Base-by-base conservation (phyloP, 2,113 vertebrate genomes). In the Aix galericulata region DNA sequence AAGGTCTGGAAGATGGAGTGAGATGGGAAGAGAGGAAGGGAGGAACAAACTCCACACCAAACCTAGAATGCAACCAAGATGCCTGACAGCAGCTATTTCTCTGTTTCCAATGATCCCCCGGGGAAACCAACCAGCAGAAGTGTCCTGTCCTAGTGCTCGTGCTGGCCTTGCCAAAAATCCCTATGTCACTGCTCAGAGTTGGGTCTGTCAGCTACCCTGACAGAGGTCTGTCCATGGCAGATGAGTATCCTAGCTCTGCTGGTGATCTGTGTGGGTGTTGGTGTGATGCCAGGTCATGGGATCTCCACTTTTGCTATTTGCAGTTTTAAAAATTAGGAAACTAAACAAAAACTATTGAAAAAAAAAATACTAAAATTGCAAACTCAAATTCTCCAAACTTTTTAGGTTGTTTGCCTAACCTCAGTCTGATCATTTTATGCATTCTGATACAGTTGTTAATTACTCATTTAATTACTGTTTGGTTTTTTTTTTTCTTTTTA, bases 401-500 rank as follows among this genome's bases (percentile, higher is more conserved):
- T 96, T 73, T n/a, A 59, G 50, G 40, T 73, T 92, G 75, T 91
- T 95, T 95, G 91, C 72, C 82, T 94, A 93, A 94, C 84, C 81
- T 68, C 1, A 68, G 36, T 95, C 85, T 95, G 89, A 80, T 96
- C 78, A 62, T 92, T 75, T 81, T 89, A 77, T 73, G 55, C 55
- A 21, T 91, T 93, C 80, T 71, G 82, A 89, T 95, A 84, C 80
- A 77, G 87, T 77, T 89, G 85, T 88, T 91, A 96, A 94, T 96
- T 95, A 96, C 89, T 91, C 82, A 76, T 89, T 94, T 94, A 94
- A 95, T 96, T 95, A 80, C 93, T 94, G 82, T 7, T 50, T 9
- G 23, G 23, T 50, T 22, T 50, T 22, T 48, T 48, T 22, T 50
- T 52, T 59, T 81, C 94, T 87, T 94, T 90, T 63, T 92, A 27